phyloP scores from a whole-genome alignment of 2,113 vertebrate species.

The Pomatostomus ruficeps region DNA sequence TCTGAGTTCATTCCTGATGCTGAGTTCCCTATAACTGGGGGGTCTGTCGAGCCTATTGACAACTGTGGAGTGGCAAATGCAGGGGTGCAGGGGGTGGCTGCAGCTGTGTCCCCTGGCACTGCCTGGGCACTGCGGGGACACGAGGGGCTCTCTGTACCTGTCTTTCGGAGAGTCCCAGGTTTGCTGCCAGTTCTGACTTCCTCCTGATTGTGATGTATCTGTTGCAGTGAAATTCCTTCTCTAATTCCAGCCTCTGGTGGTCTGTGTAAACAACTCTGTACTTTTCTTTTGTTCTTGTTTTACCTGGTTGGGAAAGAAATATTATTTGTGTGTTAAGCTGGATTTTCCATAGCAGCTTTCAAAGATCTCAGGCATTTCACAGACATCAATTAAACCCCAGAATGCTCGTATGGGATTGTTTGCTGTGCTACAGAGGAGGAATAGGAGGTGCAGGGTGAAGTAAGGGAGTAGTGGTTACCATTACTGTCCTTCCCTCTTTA shows the following conservation, averaged over 20 bases:
- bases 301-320: conserved; percentile 75
- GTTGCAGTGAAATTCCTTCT: conserved; percentile 96
- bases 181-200: conserved; percentile 90
- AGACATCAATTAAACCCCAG: neutral
- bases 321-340: neutral
- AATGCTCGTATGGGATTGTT: neutral
- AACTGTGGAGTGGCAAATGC: neutral
- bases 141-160: conserved; percentile 74
- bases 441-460: neutral
- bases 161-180: conserved; percentile 92
- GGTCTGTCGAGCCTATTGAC: neutral
- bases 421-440: neutral
- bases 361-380: neutral
- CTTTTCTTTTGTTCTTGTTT: conserved; percentile 97
- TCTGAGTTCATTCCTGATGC: neutral
- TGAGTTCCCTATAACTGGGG: neutral
- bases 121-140: neutral
- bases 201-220: conserved; percentile 93
- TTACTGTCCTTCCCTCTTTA: neutral
- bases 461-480: neutral
- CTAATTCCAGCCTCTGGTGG: conserved; percentile 91
- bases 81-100: neutral
- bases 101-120: neutral
- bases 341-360: neutral
- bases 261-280: conserved; percentile 95